A percentile compares a stretch with the other conserved stretches of the same genome.
Conservation (phyloP, 1,140 invertebrate genomes). For the Babylonia areolata region DNA sequence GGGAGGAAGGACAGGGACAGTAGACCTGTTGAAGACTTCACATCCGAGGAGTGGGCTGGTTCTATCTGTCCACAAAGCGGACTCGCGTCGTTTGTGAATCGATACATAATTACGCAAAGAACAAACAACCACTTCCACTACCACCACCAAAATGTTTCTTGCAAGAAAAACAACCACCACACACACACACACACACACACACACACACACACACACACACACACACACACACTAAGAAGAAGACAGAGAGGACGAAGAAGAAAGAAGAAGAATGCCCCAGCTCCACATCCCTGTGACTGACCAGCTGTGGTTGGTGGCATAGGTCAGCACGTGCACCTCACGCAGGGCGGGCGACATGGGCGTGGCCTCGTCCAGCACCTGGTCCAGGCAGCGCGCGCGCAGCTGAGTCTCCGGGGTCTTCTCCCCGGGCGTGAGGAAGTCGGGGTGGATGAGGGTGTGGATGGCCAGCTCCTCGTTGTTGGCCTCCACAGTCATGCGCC, state of each 20-base stretch:
- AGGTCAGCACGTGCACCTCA: slow-evolving; percentile 34
- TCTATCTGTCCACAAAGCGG: no score
- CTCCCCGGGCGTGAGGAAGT: slow-evolving; percentile 18
- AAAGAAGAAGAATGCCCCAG: no score
- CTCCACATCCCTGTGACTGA: neutral
- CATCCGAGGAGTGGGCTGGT: no score
- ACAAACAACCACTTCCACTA: no score
- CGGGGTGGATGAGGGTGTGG: slow-evolving; percentile 26
- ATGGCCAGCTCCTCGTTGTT: slow-evolving; percentile 31
- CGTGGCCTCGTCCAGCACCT: neutral
- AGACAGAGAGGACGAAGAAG: neutral
- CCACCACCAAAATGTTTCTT: no score
- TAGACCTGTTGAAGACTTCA: no score
- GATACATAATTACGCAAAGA: no score
- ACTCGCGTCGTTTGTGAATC: no score
- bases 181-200: neutral
- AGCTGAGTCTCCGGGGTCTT: neutral
- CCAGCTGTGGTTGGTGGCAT: slow-evolving; percentile 36
- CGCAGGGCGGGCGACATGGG: neutral
- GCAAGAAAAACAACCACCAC: neutral
- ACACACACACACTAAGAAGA: neutral
- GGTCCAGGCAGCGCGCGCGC: neutral
- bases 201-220: neutral
- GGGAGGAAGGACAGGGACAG: no score
- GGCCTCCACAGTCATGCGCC: slow-evolving; percentile 25